phyloP scores from a whole-genome alignment of 2,113 vertebrate species.

The Centrocercus urophasianus region DNA sequence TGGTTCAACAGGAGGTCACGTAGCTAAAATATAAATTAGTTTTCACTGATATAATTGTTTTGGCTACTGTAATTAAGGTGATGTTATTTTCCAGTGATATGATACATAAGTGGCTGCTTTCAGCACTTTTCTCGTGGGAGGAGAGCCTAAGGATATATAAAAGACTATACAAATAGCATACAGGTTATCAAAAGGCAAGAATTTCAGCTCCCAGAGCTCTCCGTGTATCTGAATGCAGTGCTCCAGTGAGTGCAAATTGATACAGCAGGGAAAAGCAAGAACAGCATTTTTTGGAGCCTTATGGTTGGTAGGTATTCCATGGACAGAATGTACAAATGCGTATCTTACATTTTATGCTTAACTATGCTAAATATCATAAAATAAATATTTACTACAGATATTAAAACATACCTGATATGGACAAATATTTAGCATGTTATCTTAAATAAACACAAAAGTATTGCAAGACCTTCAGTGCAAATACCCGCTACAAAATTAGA shows the following conservation, averaged over 20 bases:
- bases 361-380: not conserved
- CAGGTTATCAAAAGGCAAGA: not conserved
- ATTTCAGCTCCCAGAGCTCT: not conserved
- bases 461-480: fast-evolving
- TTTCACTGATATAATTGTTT: not conserved
- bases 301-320: not conserved
- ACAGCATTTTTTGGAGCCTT: not conserved
- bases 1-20: not conserved
- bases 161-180: not conserved
- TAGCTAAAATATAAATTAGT: not conserved
- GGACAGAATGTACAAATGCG: not conserved
- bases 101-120: not conserved
- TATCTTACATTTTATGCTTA: not conserved
- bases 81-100: fast-evolving
- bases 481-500: not conserved
- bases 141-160: not conserved
- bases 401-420: fast-evolving
- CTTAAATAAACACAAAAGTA: not conserved
- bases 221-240: not conserved
- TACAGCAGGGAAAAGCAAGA: not conserved
- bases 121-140: not conserved
- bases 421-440: fast-evolving
- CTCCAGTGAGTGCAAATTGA: not conserved
- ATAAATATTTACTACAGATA: not conserved
- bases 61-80: not conserved